Evolutionary conservation across 2,888 invertebrate species (phyloP), one percentile per base, ranked within the genome.

Genomic region (Agriotes lineatus): DNA sequence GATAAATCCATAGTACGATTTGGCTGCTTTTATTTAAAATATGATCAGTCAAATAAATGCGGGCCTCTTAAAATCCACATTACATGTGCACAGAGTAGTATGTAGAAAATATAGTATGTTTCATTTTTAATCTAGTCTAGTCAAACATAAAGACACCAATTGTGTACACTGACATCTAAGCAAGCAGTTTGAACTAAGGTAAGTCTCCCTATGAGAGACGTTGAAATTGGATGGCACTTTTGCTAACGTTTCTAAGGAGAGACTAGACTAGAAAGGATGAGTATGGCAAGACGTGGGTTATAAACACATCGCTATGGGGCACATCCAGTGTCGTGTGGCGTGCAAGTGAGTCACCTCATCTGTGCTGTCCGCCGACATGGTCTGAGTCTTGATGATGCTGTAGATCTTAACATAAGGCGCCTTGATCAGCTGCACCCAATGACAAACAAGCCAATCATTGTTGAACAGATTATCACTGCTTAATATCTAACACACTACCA

Each of bases 331-430:
- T 68, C 63, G 25, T 63, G 71, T 71, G 63, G 45, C 69, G 71
- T 74, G 74, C 72, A 72, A 69, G 69, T 69, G 65, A 79, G 76
- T 83, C 83, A 83, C 84, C 84, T 84, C 84, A 78, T 84, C 84
- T 77, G 78, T 81, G 76, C 82, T 83, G 85, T 91, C 92, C 84
- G 90, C 89, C 79, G 91, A 91, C 87, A 90, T 88, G 84, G 90
- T 93, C 88, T 94, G 93, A 87, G 94, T 95, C 93, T 95, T 95
- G 91, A 96, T 93, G 88, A 96, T 94, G 89, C 92, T 94, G 92
- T 95, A 95, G 90, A 96, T 93, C 92, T 96, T 96, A 89, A 93
- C 94, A 89, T 95, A 96, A 84, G 96, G 96, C 87, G 96, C 95
- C 93, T 96, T 96, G 91, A 96, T 92, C 88, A 95, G 93, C 96